These are phyloP conservation scores for Gymnocheta viridis DNA, from an alignment of 2,888 invertebrate genomes.

Conservation along the genomic window DNA sequence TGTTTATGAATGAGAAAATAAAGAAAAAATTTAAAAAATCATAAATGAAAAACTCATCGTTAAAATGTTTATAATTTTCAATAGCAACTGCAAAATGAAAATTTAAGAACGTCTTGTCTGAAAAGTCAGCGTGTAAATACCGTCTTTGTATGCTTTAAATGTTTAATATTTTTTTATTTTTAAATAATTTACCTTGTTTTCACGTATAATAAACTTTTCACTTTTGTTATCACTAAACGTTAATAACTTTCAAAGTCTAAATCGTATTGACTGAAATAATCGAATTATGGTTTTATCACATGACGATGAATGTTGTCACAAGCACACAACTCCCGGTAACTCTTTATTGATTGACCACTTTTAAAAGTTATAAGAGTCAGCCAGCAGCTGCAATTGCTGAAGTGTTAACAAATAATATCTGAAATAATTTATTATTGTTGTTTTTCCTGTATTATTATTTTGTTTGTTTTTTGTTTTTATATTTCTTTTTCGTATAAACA, in stretches of 20 bases:
- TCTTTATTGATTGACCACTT: not conserved
- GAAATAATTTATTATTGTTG: not conserved
- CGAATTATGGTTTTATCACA: not conserved
- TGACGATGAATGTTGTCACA: not conserved
- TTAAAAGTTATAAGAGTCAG: not conserved
- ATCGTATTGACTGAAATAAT: not conserved
- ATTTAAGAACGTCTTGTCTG: too few relatives aligned
- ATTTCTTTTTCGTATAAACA: not conserved
- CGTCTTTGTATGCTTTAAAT: not conserved
- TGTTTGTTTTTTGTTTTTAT: not conserved
- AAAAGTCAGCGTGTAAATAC: too few relatives aligned
- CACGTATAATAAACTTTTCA: not conserved
- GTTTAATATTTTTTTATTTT: conserved; percentile 3
- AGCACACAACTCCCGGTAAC: conserved; percentile 1
- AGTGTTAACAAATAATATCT: not conserved
- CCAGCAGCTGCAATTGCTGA: not conserved
- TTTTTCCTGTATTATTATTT: conserved; percentile 1
- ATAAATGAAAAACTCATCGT: too few relatives aligned
- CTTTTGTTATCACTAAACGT: conserved; percentile 15
- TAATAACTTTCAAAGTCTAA: conserved; percentile 26
- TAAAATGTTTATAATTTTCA: too few relatives aligned
- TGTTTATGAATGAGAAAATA: too few relatives aligned
- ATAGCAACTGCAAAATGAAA: too few relatives aligned
- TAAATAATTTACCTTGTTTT: conserved; percentile 19
- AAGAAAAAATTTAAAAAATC: too few relatives aligned